These are phyloP conservation scores for Porites lobata DNA, from an alignment of 92 coral and sea anemone genomes.

Conservation along the genomic window DNA sequence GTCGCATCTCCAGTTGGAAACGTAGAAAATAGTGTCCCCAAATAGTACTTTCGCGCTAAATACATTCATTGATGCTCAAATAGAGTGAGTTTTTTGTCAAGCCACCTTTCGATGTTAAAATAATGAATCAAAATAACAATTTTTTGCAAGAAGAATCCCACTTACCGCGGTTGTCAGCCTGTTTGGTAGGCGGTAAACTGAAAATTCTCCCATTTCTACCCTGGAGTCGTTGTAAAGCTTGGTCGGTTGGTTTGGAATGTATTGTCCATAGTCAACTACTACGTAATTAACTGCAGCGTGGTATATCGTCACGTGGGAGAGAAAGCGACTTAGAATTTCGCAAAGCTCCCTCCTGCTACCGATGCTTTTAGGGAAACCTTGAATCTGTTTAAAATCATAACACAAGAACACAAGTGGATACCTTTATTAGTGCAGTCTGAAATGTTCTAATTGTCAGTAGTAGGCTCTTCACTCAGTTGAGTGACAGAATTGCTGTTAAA, in stretches of 20 bases:
- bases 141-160: neutral
- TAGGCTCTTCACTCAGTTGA: too few species aligned
- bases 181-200: slow-evolving; percentile 44
- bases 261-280: slow-evolving; percentile 39
- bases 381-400: slow-evolving; percentile 28
- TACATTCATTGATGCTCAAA: too few species aligned
- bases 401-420: too few species aligned
- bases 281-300: slow-evolving; percentile 59
- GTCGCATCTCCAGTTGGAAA: too few species aligned
- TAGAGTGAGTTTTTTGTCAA: too few species aligned
- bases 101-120: too few species aligned
- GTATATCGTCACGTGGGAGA: slow-evolving; percentile 39
- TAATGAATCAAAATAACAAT: too few species aligned
- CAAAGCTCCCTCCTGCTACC: slow-evolving; percentile 15
- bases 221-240: slow-evolving; percentile 69
- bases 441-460: too few species aligned
- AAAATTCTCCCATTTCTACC: slow-evolving; percentile 51
- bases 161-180: slow-evolving; percentile 57
- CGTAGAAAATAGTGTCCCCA: too few species aligned
- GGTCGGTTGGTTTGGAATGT: slow-evolving; percentile 59
- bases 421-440: too few species aligned
- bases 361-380: slow-evolving; percentile 55
- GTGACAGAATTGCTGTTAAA: too few species aligned
- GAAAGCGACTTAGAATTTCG: slow-evolving; percentile 51
- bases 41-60: too few species aligned